Evolutionary conservation across 2,888 invertebrate genomes (phyloP).

Genomic region (Drosophila helvetica): DNA sequence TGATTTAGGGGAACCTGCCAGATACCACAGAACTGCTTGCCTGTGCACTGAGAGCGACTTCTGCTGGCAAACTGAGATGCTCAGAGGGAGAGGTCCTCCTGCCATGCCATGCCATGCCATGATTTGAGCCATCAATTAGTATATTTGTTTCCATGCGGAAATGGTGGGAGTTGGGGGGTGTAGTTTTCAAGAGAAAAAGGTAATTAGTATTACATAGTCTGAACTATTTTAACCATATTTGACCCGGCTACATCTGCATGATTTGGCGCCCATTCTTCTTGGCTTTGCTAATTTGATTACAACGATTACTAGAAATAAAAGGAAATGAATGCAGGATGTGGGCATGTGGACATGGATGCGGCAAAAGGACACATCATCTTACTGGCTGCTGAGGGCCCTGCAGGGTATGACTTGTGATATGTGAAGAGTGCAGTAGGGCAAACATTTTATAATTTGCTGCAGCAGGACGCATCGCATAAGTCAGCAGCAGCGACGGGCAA

Average conservation of each 20-base stretch:
- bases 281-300: slow-evolving; percentile 62
- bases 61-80: too few relatives aligned
- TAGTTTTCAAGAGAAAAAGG: too few relatives aligned
- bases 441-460: slow-evolving; percentile 78
- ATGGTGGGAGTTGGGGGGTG: not conserved
- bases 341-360: not conserved
- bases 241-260: slow-evolving; percentile 48
- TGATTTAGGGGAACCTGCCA: slow-evolving; percentile 30
- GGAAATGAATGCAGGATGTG: slow-evolving; percentile 46
- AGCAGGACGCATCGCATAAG: slow-evolving; percentile 73
- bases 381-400: slow-evolving; percentile 56
- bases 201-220: not conserved
- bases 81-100: slow-evolving; percentile 31
- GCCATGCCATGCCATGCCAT: too few relatives aligned
- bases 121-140: slow-evolving; percentile 61
- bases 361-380: slow-evolving; percentile 42
- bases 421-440: slow-evolving; percentile 67
- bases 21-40: not conserved
- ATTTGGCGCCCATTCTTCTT: slow-evolving; percentile 51
- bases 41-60: not conserved
- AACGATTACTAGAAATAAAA: slow-evolving; percentile 24
- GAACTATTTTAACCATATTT: not conserved
- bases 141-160: slow-evolving; percentile 53
- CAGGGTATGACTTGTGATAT: slow-evolving; percentile 66
- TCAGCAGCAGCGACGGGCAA: slow-evolving; percentile 44